phyloP scores from a whole-genome alignment of 2,797 vertebrate genomes.

The Pseudocheirus occidentalis region DNA sequence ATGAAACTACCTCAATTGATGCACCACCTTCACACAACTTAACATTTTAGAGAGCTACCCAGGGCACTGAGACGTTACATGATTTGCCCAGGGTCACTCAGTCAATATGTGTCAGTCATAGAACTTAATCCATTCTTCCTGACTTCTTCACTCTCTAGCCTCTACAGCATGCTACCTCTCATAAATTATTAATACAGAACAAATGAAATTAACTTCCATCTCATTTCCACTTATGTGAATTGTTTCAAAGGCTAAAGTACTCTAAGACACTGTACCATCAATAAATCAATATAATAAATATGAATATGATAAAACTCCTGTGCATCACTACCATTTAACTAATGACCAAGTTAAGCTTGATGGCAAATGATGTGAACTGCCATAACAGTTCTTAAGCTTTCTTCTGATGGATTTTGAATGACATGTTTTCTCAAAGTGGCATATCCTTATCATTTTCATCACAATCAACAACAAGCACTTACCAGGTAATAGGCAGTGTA shows the following conservation, averaged over 20 bases:
- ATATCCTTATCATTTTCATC: not conserved
- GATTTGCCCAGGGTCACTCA: not conserved
- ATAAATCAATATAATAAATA: not conserved
- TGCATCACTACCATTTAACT: not conserved
- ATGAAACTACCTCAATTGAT: not conserved
- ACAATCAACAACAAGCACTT: not conserved
- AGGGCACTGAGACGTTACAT: not conserved
- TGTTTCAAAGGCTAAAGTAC: not conserved
- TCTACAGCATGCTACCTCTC: not conserved
- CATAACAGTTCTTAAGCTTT: not conserved
- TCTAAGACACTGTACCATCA: not conserved
- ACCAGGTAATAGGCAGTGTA: not conserved
- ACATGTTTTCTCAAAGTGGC: not conserved
- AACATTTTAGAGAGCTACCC: not conserved
- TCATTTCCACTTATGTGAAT: not conserved
- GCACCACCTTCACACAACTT: not conserved
- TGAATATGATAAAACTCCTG: not conserved
- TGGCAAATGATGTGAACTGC: not conserved
- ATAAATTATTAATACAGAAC: not conserved
- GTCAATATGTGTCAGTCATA: not conserved
- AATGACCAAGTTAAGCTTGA: not conserved
- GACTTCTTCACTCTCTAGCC: not conserved
- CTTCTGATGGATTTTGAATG: not conserved
- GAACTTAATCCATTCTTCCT: not conserved
- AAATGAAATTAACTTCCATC: not conserved